Conservation (phyloP, 2,888 invertebrate species). For the Epinotia nisella region DNA sequence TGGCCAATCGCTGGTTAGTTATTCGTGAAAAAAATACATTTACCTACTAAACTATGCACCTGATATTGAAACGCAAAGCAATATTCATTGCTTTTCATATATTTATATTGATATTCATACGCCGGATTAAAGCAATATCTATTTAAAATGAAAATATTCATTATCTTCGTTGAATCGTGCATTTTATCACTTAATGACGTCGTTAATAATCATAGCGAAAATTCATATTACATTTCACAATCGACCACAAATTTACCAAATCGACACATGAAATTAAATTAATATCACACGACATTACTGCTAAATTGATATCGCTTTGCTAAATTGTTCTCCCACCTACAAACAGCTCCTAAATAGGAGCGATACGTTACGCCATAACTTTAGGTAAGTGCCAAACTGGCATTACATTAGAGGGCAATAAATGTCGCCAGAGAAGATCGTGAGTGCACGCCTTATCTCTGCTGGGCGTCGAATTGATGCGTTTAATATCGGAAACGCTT, state of each 20-base stretch:
- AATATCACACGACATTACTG: slow-evolving; percentile 17
- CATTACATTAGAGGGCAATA: slow-evolving; percentile 71
- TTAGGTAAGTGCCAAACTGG: slow-evolving; percentile 63
- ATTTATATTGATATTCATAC: no score
- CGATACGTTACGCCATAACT: slow-evolving; percentile 55
- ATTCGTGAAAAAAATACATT: no score
- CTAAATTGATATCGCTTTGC: slow-evolving; percentile 36
- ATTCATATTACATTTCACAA: slow-evolving; percentile 6
- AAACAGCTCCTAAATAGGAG: slow-evolving; percentile 40
- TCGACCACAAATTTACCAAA: slow-evolving; percentile 7
- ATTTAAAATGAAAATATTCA: background rate
- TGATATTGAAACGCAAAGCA: background rate
- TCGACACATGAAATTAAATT: slow-evolving; percentile 13
- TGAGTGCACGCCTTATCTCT: slow-evolving; percentile 75
- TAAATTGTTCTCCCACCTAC: slow-evolving; percentile 37
- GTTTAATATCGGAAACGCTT: slow-evolving; percentile 75
- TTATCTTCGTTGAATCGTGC: background rate
- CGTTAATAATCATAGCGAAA: background rate
- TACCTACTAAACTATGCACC: background rate
- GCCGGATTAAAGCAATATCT: no score
- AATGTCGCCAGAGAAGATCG: slow-evolving; percentile 65
- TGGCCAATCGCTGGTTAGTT: no score
- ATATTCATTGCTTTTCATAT: no score
- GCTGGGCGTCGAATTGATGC: slow-evolving; percentile 73
- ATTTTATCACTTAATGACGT: background rate